Evolutionary conservation across 2,888 invertebrate genomes (phyloP).

Genomic region (Pterostichus madidus): DNA sequence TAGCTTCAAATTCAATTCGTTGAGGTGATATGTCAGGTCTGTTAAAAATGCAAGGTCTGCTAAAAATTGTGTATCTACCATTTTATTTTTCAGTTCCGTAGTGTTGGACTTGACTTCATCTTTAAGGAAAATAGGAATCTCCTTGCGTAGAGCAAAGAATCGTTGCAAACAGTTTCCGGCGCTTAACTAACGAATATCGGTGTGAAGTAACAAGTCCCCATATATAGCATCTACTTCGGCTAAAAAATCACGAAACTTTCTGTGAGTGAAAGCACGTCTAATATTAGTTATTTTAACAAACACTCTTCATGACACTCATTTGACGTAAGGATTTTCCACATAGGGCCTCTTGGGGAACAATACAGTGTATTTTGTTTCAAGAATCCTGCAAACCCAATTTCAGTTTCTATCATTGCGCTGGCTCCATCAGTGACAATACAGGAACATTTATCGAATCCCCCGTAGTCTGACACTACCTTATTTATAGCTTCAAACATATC

Average conservation of each 20-base stretch:
- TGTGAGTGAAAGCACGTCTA: too few relatives aligned
- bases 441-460: too few relatives aligned
- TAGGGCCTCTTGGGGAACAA: constrained; percentile 59
- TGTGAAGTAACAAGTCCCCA: constrained; percentile 56
- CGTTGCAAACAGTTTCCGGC: constrained; percentile 65
- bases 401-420: constrained; percentile 42
- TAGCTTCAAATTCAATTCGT: constrained; percentile 67
- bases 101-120: constrained; percentile 67
- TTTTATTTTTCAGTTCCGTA: constrained; percentile 68
- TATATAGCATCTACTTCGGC: too few relatives aligned
- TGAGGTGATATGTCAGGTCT: constrained; percentile 68
- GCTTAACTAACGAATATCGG: constrained; percentile 57
- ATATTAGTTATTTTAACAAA: too few relatives aligned
- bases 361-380: constrained; percentile 67
- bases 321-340: too few relatives aligned
- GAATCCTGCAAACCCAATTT: constrained; percentile 65
- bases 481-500: too few relatives aligned
- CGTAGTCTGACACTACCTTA: too few relatives aligned
- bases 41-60: constrained; percentile 66
- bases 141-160: constrained; percentile 62
- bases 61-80: constrained; percentile 68
- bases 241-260: too few relatives aligned
- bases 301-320: too few relatives aligned
- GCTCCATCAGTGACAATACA: too few relatives aligned
- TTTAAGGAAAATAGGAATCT: constrained; percentile 68